Evolutionary conservation across 1,140 invertebrate genomes (phyloP), one percentile per base, ranked within the genome.

Genomic region (Microvelia longipes): DNA sequence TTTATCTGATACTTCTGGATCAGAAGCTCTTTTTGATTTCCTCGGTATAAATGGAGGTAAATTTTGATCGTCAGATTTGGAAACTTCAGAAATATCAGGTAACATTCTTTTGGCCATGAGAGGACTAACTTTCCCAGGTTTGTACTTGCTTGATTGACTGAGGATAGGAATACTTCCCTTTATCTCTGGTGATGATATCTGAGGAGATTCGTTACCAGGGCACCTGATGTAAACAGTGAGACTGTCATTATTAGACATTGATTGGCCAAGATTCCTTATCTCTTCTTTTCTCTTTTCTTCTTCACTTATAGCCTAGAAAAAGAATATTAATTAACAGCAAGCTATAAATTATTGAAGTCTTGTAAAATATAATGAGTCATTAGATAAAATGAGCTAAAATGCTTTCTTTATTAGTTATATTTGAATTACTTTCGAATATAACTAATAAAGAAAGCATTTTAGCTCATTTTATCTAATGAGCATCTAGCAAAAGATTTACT

Each of bases 201-300:
- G 50, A n/a, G 14, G 30, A 28, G 71, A 62, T 2, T 75, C 73
- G n/a, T 75, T 73, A 29, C 74, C 76, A 0, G 85, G 82, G 69
- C 85, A 81, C 1, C 86, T 78, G 30, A 89, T 80, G 73, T 89
- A 89, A 26, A 88, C 80, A 11, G 86, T 86, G 15, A 88, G 76
- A 70, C 84, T 83, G 70, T 88, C 86, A 25, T 79, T 80, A 29
- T 75, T 74, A 26, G 79, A 74, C 19, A 73, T 67, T 5, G 73
- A 71, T 68, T 82, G 77, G 19, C 81, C 83, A 35, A 86, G 76
- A 61, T 78, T 78, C 24, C 77, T 79, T 28, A 84, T 84, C 0
- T 83, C 74, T 66, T 77, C 78, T 75, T 83, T 83, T 15, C 82
- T 74, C 67, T 80, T 79, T 65, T 84, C 82, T 70, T 85, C 84